phyloP scores from a whole-genome alignment of 1,140 invertebrate species.

The Drosophila orena region DNA sequence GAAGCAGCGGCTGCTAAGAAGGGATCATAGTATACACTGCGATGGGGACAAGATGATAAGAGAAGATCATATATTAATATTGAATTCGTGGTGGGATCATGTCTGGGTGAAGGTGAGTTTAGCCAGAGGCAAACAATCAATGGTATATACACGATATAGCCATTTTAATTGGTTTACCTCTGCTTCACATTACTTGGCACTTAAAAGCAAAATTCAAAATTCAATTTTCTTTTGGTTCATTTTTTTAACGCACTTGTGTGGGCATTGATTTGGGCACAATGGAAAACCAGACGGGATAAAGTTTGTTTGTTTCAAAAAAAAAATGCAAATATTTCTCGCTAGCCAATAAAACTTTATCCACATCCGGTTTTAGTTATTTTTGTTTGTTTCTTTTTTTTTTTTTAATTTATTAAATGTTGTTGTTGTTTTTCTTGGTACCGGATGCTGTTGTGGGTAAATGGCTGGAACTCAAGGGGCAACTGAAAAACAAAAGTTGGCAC shows the following conservation, averaged over 20 bases:
- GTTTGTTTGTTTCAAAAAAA: slow-evolving; percentile 6
- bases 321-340: slow-evolving; percentile 13
- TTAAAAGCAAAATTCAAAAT: slow-evolving; percentile 83
- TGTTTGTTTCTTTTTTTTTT: slow-evolving; percentile 17
- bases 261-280: slow-evolving; percentile 33
- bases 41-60: slow-evolving; percentile 83
- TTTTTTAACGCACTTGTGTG: slow-evolving; percentile 80
- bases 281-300: slow-evolving; percentile 23
- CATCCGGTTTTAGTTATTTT: neutral
- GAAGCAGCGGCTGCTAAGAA: slow-evolving; percentile 93
- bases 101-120: slow-evolving; percentile 19
- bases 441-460: slow-evolving; percentile 59
- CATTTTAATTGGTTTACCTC: slow-evolving; percentile 26
- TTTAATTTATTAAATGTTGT: slow-evolving; percentile 24
- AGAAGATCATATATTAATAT: slow-evolving; percentile 64
- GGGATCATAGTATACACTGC: slow-evolving; percentile 97
- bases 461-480: slow-evolving; percentile 61
- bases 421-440: slow-evolving; percentile 41
- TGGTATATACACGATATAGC: neutral
- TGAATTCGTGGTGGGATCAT: neutral
- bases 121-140: slow-evolving; percentile 1
- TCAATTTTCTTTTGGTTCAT: slow-evolving; percentile 43
- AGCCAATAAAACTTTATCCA: slow-evolving; percentile 55
- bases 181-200: slow-evolving; percentile 40
- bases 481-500: slow-evolving; percentile 47